Evolutionary conservation across 2,888 invertebrate species (phyloP), one percentile per base, ranked within the genome.

Genomic region (Monochamus alternatus): DNA sequence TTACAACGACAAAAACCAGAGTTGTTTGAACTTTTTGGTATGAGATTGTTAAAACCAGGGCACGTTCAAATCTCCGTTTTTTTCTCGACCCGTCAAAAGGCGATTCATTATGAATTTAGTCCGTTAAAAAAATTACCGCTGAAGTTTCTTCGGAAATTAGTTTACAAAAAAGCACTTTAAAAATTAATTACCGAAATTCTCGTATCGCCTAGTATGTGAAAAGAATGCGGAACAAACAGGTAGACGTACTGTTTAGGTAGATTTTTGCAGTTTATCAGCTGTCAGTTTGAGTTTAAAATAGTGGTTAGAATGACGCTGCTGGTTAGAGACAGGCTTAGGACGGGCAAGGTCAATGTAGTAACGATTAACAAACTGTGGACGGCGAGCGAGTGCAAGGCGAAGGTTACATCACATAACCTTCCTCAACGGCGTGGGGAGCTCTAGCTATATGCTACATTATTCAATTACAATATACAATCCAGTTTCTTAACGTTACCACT

Each of bases 341-440:
- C 74, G 68, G 63, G 63, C 80, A 80, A 80, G 79, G 79, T 77
- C 76, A 78, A 62, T 52, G 74, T 78, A 81, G 80, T 81, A 81
- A 80, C 79, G 76, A 79, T 77, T 80, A 82, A 81, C 78, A 75
- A 78, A 73, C 75, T 70, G 47, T 71, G 67, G 43, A 75, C 67
- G 32, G 52, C 31, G 9, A 14, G 7, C 59, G 32, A 75, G 78
- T 74, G 77, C 69, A 75, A 86, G 85, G 86, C 85, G 85, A 86
- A 86, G 86, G 86, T 85, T 86, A 83, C 80, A 80, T 81, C 81
- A 81, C 84, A 80, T 84, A 85, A 85, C 85, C 85, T 85, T 85
- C 83, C 85, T 85, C 85, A 85, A 85, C 79, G 74, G 78, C 71
- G 73, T 73, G 68, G 73, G 72, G 66, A 68, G 60, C 73, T 67